Evolutionary conservation across 2,797 vertebrate species (phyloP).

Genomic region (Lacerta viridis): DNA sequence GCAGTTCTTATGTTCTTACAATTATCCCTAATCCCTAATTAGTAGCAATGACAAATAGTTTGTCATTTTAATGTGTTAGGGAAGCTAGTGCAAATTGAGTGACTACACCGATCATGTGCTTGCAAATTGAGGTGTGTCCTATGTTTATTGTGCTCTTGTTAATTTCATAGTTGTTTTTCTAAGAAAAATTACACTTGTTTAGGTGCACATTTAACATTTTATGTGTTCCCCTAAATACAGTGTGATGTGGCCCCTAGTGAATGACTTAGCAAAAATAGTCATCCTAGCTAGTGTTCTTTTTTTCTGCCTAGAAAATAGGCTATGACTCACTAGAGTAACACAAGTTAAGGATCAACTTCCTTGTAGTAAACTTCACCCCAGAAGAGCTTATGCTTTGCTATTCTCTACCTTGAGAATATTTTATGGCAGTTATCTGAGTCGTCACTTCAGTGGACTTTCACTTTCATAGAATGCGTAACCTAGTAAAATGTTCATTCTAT

Average conservation of each 20-base stretch:
- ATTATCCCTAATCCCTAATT: not conserved
- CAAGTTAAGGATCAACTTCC: conserved; percentile 48
- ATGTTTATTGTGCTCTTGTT: not conserved
- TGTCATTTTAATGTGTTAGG: not conserved
- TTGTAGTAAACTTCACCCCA: conserved; percentile 61
- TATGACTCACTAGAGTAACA: conserved; percentile 52
- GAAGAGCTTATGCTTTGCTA: not conserved
- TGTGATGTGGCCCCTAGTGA: too few relatives aligned
- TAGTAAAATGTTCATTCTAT: not conserved
- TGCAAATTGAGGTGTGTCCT: not conserved
- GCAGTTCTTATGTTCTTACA: not conserved
- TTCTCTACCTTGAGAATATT: not conserved
- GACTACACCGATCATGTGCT: too few relatives aligned
- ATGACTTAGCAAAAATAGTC: not conserved
- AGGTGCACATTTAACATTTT: not conserved
- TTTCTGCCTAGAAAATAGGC: conserved; percentile 16
- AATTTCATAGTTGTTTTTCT: not conserved
- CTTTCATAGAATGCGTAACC: not conserved
- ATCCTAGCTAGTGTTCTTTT: not conserved
- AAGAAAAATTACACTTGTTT: not conserved
- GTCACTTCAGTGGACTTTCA: not conserved
- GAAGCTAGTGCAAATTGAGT: not conserved
- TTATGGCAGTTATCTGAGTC: too few relatives aligned
- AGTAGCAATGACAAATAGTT: not conserved
- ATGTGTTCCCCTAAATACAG: not conserved